Evolutionary conservation across 2,113 vertebrate species (phyloP).

Genomic region (Brachyhypopomus occidentalis): DNA sequence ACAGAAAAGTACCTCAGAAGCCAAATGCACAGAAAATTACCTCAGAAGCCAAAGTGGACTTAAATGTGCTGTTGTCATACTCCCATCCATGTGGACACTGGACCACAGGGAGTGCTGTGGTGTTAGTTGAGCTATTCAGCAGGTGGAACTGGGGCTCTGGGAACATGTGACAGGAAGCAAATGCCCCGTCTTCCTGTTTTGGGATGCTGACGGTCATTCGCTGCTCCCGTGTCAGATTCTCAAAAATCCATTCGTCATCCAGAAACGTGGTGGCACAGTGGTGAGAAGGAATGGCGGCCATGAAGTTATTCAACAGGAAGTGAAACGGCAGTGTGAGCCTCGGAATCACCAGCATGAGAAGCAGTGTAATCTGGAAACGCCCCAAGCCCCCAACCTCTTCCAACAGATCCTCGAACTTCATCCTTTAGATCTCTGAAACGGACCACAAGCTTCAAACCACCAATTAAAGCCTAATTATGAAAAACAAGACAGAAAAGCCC

Average conservation of each 20-base stretch:
- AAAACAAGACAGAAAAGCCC: constrained; percentile 66
- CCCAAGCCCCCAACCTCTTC: constrained; percentile 76
- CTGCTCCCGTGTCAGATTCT: constrained; percentile 77
- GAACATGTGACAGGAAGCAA: constrained; percentile 83
- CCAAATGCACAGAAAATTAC: constrained; percentile 62
- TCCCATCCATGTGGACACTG: constrained; percentile 83
- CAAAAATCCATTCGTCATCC: constrained; percentile 61
- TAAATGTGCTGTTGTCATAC: constrained; percentile 80
- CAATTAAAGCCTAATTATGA: constrained; percentile 62
- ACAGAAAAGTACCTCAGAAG: too few species aligned
- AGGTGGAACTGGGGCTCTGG: constrained; percentile 72
- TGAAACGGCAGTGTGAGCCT: constrained; percentile 83
- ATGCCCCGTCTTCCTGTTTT: constrained; percentile 68
- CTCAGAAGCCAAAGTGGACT: constrained; percentile 83
- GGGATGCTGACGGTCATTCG: constrained; percentile 75
- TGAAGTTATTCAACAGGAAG: constrained; percentile 88
- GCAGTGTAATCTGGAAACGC: constrained; percentile 73
- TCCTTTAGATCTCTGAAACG: constrained; percentile 48
- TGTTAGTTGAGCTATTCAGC: constrained; percentile 69
- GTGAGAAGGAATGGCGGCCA: constrained; percentile 82
- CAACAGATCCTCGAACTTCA: constrained; percentile 80
- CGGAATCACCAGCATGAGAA: constrained; percentile 71
- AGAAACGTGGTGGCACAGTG: constrained; percentile 76
- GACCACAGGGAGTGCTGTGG: constrained; percentile 52
- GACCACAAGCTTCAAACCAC: too few species aligned